A percentile compares a stretch with the other conserved stretches of the same genome.
Evolutionary conservation across 2,113 vertebrate genomes (phyloP).

Genomic region (Callopanchax toddi): DNA sequence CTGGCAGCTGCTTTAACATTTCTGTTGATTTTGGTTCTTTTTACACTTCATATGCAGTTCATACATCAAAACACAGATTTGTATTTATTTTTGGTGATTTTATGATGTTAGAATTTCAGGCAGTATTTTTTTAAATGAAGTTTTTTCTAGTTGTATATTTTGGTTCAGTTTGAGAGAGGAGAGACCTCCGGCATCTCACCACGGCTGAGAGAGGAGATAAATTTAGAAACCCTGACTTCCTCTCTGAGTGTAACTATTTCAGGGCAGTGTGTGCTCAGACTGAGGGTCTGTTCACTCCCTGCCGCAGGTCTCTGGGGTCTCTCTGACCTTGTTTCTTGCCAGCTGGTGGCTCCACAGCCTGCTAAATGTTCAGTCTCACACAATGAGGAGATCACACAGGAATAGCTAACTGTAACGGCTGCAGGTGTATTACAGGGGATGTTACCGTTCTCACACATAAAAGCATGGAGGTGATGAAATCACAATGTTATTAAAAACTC

Average conservation of each 20-base stretch:
- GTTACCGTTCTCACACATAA: conserved; percentile 29
- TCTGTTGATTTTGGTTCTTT: no score
- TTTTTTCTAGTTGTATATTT: conserved; percentile 37
- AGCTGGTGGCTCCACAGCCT: conserved; percentile 36
- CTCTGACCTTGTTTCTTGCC: conserved; percentile 52
- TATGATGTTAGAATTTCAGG: no score
- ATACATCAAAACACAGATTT: no score
- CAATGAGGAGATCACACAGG: conserved; percentile 36
- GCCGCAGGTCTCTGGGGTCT: conserved; percentile 37
- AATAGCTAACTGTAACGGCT: conserved; percentile 19
- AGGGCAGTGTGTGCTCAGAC: conserved; percentile 29
- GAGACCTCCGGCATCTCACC: conserved; percentile 32
- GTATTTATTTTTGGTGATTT: no score
- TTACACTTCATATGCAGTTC: no score
- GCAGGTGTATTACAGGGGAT: conserved; percentile 1
- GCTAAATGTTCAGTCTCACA: conserved; percentile 13
- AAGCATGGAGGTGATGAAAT: conserved; percentile 2
- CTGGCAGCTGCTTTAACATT: no score
- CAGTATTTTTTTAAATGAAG: no score
- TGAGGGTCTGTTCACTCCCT: conserved; percentile 36
- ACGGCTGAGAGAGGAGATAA: conserved; percentile 44
- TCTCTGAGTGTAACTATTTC: conserved; percentile 59
- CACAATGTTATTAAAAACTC: conserved; percentile 30
- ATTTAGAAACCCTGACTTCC: conserved; percentile 67
- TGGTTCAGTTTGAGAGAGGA: conserved; percentile 25